Conservation (phyloP, 2,888 invertebrate species). For the Pardosa pseudoannulata region DNA sequence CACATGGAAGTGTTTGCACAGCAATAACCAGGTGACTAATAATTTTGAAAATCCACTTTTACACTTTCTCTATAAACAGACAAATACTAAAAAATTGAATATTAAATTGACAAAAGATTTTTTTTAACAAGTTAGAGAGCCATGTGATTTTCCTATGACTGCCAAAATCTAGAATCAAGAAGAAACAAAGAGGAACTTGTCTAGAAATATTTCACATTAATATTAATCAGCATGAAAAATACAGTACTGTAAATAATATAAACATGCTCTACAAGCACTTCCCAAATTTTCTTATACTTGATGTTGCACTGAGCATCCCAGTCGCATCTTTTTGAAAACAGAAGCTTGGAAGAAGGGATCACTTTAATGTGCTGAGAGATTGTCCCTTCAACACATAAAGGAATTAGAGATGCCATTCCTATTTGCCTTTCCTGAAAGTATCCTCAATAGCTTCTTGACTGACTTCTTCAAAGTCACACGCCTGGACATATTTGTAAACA, state of each 20-base stretch:
- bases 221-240: constrained; percentile 71
- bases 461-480: constrained; percentile 77
- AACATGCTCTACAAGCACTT: constrained; percentile 72
- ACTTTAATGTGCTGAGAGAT: constrained; percentile 65
- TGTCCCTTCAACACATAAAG: constrained; percentile 60
- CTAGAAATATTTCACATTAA: constrained; percentile 71
- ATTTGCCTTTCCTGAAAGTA: constrained; percentile 74
- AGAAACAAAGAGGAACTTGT: constrained; percentile 64
- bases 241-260: constrained; percentile 70
- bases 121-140: constrained; percentile 32
- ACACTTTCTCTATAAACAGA: neutral
- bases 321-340: constrained; percentile 68
- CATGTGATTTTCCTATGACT: constrained; percentile 71
- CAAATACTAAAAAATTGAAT: too few species aligned
- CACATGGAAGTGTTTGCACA: constrained; percentile 71
- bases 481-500: constrained; percentile 95
- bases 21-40: constrained; percentile 65
- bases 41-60: constrained; percentile 10
- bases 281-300: constrained; percentile 57
- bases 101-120: constrained; percentile 15
- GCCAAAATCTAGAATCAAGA: constrained; percentile 57
- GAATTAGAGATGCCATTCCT: constrained; percentile 30
- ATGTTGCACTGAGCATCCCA: constrained; percentile 72
- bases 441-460: constrained; percentile 75
- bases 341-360: constrained; percentile 71